phyloP scores from a whole-genome alignment of 2,888 invertebrate species.

The Globia sparganii region DNA sequence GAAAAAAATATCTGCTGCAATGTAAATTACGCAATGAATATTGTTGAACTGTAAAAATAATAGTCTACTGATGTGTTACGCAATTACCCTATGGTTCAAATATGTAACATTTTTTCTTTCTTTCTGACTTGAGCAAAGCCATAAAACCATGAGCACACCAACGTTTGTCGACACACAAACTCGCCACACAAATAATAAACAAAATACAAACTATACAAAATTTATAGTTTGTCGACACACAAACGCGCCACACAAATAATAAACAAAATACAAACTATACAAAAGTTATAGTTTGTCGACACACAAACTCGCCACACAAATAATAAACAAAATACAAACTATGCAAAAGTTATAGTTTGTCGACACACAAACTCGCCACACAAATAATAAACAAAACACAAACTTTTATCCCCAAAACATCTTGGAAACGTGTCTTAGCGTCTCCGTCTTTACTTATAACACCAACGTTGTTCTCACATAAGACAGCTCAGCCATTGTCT shows the following conservation, averaged over 20 bases:
- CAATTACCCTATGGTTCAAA: background rate
- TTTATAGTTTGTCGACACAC: too few species aligned
- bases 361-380: background rate
- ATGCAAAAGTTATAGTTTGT: too few species aligned
- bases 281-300: too few species aligned
- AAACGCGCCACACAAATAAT: too few species aligned
- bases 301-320: background rate
- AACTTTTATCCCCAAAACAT: background rate
- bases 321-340: background rate
- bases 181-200: too few species aligned
- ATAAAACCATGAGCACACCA: too few species aligned
- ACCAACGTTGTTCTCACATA: slow-evolving; percentile 15
- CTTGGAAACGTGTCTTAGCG: background rate
- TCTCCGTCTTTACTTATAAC: slow-evolving; percentile 14
- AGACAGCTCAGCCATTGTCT: slow-evolving; percentile 49
- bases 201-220: too few species aligned
- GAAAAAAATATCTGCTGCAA: background rate
- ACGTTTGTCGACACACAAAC: background rate
- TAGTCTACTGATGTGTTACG: too few species aligned
- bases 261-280: too few species aligned
- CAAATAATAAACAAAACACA: background rate
- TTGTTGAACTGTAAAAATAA: background rate
- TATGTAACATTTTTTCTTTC: background rate
- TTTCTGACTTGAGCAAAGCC: background rate
- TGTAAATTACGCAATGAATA: too few species aligned